Conservation (phyloP, 2,113 vertebrate species). For the Crocuta crocuta region DNA sequence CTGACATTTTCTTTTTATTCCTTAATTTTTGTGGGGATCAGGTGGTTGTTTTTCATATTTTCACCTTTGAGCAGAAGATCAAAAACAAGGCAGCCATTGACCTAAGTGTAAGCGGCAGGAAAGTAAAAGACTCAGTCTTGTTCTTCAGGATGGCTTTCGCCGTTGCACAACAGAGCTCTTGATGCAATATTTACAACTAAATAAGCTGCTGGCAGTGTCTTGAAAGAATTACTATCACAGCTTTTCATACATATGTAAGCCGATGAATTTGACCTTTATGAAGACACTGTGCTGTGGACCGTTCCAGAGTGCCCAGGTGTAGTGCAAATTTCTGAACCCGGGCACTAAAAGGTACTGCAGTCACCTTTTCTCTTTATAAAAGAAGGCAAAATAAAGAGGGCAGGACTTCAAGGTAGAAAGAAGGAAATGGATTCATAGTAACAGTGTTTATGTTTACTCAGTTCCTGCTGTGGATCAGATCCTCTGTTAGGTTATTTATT, state of each 20-base stretch:
- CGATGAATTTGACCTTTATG: constrained; percentile 74
- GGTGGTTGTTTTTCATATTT: constrained; percentile 64
- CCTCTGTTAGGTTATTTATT: neutral
- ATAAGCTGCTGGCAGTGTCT: constrained; percentile 81
- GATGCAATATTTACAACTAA: constrained; percentile 85
- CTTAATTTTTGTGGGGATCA: neutral
- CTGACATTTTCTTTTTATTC: constrained; percentile 45
- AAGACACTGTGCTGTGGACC: constrained; percentile 54
- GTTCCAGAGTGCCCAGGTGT: neutral
- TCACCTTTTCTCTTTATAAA: constrained; percentile 55
- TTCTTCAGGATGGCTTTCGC: constrained; percentile 84
- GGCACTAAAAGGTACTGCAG: constrained; percentile 7
- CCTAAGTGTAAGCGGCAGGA: constrained; percentile 81
- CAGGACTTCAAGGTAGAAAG: neutral
- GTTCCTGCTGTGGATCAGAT: neutral
- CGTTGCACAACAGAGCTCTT: constrained; percentile 83
- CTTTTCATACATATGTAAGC: constrained; percentile 70
- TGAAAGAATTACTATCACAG: constrained; percentile 81
- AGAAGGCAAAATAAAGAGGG: constrained; percentile 53
- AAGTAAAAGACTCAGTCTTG: constrained; percentile 86
- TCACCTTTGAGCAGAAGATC: constrained; percentile 69
- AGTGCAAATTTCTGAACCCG: constrained; percentile 66
- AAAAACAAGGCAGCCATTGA: constrained; percentile 80
- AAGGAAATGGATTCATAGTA: neutral
- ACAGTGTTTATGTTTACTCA: neutral